Conservation (phyloP, 2,113 vertebrate species). For the Chitala chitala region DNA sequence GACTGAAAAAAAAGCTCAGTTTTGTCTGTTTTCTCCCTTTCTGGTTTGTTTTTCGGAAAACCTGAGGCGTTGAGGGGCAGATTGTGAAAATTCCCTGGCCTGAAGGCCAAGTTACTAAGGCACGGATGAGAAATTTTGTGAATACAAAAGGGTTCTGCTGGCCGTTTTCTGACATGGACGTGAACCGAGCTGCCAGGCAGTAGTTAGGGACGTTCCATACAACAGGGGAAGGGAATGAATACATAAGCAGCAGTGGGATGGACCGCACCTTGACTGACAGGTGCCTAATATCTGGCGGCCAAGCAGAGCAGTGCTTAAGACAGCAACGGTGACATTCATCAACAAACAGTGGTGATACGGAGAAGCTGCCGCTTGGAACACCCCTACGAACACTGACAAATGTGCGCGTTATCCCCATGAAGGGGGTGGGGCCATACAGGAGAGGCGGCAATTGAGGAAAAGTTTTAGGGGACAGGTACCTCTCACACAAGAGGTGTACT, state of each 20-base stretch:
- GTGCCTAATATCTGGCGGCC: constrained; percentile 23
- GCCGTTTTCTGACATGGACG: not conserved
- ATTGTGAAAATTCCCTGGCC: not conserved
- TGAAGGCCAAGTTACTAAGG: not conserved
- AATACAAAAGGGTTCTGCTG: not conserved
- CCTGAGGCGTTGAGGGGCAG: no score
- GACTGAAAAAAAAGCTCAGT: no score
- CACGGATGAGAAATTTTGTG: not conserved
- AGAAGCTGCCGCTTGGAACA: constrained; percentile 8
- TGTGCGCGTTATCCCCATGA: not conserved
- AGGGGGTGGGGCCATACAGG: not conserved
- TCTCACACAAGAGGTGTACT: no score
- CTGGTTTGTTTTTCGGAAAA: no score
- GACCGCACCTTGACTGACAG: not conserved
- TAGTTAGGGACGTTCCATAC: not conserved
- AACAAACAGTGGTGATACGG: constrained; percentile 13
- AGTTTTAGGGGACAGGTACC: not conserved
- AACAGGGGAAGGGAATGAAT: constrained; percentile 9
- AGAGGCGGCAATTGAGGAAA: not conserved
- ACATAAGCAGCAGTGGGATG: not conserved
- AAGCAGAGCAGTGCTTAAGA: constrained; percentile 16
- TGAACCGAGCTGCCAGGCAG: not conserved
- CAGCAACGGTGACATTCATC: constrained; percentile 21
- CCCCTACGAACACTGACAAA: constrained; percentile 25
- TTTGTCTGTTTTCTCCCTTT: no score